Evolutionary conservation across 2,888 invertebrate species (phyloP), one percentile per base, ranked within the genome.

Genomic region (Neoitamus cyanurus): DNA sequence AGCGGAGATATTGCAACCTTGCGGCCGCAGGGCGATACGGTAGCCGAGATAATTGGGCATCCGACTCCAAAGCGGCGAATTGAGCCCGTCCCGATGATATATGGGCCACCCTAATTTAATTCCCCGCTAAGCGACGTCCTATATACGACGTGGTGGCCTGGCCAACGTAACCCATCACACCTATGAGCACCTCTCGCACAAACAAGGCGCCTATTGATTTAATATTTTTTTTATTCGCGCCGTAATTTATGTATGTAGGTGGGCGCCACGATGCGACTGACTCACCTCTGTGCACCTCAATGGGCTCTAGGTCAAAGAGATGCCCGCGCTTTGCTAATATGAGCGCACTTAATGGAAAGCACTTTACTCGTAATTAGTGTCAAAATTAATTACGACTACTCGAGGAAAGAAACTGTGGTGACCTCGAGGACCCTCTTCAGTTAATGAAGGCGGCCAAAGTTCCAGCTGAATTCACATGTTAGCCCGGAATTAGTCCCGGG

Each of bases 61-160:
- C 58, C 31, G 78, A 80, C 78, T 80, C 78, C 34, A 80, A 13
- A n/a, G 6, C 7, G 78, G 15, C 30, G 34, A 80, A 80, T 80
- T 80, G 31, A 80, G 78, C 25, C 78, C 13, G 37, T 15, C 28
- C 78, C 31, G 3, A 5, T 80, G 58, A 34, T 58, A 80, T 58
- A 80, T 80, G 34, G 48, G 78, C 31, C 78, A 58, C 34, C 20
- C 78, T 11, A 58, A 34, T 80, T 80, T 80, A 25, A 20, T 15
- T 15, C 20, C 6, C 48, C 48, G 6, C 9, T 9, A 2, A 15
- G 15, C 15, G 20, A 25, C 15, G 58, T 20, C 9, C 58, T 25
- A 58, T 58, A 42, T 42, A 42, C 13, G n/a, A 13, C 15, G 7
- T 3, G 15, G 9, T 25, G 20, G 25, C 20, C 13, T 48, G 48